Percentiles rank a stretch among this genome's conserved stretches.
Evolutionary conservation across 53 echinoderm and acorn worm genomes (phyloP).

Genomic region (Stichopus horrens): DNA sequence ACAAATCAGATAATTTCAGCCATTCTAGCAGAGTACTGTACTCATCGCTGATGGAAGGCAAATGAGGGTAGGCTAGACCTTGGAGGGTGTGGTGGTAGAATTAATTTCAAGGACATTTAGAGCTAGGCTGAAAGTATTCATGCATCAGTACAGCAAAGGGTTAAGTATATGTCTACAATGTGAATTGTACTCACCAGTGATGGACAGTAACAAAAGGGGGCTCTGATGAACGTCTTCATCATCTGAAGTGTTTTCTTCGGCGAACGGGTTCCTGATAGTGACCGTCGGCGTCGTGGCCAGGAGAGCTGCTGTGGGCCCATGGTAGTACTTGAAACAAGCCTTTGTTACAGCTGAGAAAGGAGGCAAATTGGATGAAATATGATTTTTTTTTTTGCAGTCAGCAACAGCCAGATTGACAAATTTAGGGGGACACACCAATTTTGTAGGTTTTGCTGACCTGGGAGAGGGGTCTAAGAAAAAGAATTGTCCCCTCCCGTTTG

Average conservation of each 20-base stretch:
- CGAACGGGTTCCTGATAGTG: slow-evolving; percentile 80
- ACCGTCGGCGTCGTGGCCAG: slow-evolving; percentile 78
- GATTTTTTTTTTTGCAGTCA: background rate
- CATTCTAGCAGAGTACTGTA: no score
- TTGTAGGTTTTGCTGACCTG: no score
- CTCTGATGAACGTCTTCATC: slow-evolving; percentile 60
- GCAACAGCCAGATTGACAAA: background rate
- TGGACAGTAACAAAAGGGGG: slow-evolving; percentile 56
- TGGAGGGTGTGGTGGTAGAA: no score
- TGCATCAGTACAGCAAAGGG: no score
- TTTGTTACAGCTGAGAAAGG: slow-evolving; percentile 75
- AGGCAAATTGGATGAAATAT: background rate
- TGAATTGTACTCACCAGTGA: slow-evolving; percentile 58
- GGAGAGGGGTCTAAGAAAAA: background rate
- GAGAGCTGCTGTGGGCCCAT: slow-evolving; percentile 82
- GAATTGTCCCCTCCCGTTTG: background rate
- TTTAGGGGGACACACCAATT: background rate
- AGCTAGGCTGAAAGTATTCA: no score
- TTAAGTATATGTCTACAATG: no score
- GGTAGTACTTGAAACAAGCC: slow-evolving; percentile 98
- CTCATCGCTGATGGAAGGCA: no score
- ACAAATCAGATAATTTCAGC: no score
- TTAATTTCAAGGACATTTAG: no score
- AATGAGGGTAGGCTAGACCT: no score
- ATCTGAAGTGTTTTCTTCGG: slow-evolving; percentile 57